Conservation (phyloP, 2,888 invertebrate genomes). For the Scrobipalpa costella region DNA sequence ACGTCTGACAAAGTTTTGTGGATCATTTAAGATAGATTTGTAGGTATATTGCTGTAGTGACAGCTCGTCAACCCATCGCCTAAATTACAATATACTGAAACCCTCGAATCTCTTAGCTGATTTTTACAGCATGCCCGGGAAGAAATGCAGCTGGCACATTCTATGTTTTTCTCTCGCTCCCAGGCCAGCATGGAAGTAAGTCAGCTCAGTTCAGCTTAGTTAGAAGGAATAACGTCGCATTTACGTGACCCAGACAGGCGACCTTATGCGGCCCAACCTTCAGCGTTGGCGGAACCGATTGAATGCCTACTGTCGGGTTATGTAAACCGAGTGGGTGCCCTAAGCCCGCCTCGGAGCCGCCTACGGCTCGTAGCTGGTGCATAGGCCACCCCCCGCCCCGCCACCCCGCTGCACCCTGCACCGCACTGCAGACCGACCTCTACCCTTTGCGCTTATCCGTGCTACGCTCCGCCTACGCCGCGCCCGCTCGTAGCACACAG, state of each 20-base stretch:
- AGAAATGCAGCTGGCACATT: no score
- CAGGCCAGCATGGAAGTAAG: no score
- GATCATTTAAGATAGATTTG: no score
- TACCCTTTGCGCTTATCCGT: slow-evolving; percentile 50
- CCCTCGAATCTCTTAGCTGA: no score
- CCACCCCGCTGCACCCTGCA: slow-evolving; percentile 61
- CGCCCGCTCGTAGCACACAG: slow-evolving; percentile 25
- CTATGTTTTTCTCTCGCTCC: no score
- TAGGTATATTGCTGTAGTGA: no score
- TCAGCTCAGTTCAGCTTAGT: no score
- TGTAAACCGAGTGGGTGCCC: slow-evolving; percentile 42
- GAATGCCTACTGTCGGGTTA: slow-evolving; percentile 45
- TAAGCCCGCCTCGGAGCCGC: slow-evolving; percentile 48
- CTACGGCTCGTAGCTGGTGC: slow-evolving; percentile 41
- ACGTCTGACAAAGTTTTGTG: no score
- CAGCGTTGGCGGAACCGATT: slow-evolving; percentile 61
- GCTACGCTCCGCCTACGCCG: slow-evolving; percentile 27
- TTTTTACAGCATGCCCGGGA: no score
- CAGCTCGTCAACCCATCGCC: no score
- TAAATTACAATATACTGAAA: no score
- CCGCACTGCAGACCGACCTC: slow-evolving; percentile 67
- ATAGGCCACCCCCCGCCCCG: slow-evolving; percentile 43
- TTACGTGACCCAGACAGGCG: slow-evolving; percentile 60
- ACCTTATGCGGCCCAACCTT: slow-evolving; percentile 72
- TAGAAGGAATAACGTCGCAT: slow-evolving; percentile 16